A percentile compares a stretch with the other conserved stretches of the same genome.
Conservation (phyloP, 2,113 vertebrate genomes). For the Falco punctatus region DNA sequence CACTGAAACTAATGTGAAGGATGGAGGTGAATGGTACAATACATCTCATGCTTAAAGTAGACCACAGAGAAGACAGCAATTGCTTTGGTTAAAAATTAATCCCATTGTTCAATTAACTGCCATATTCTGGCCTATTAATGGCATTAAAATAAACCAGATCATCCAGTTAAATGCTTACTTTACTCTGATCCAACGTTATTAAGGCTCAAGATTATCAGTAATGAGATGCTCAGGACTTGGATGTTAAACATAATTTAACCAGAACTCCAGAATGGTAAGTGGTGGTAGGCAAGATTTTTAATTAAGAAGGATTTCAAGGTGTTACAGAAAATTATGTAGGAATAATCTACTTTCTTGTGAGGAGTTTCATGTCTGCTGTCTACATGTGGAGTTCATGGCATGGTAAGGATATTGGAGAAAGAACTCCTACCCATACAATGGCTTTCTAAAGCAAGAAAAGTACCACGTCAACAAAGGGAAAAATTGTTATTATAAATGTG, state of each 20-base stretch:
- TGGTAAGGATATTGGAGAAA: background rate
- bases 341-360: background rate
- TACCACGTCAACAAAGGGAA: background rate
- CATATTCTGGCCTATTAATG: background rate
- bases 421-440: background rate
- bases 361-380: background rate
- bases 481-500: background rate
- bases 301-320: background rate
- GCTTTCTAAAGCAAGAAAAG: background rate
- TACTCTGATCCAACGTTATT: background rate
- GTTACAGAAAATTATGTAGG: background rate
- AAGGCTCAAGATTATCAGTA: background rate
- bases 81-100: background rate
- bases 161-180: background rate
- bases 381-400: background rate
- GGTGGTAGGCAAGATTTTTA: background rate
- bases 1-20: background rate
- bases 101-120: background rate
- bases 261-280: background rate
- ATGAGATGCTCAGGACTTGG: background rate
- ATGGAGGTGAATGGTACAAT: background rate
- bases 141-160: background rate
- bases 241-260: background rate
- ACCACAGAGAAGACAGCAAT: background rate
- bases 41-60: background rate